Evolutionary conservation across 2,888 invertebrate species (phyloP).

Genomic region (Eledone cirrhosa): DNA sequence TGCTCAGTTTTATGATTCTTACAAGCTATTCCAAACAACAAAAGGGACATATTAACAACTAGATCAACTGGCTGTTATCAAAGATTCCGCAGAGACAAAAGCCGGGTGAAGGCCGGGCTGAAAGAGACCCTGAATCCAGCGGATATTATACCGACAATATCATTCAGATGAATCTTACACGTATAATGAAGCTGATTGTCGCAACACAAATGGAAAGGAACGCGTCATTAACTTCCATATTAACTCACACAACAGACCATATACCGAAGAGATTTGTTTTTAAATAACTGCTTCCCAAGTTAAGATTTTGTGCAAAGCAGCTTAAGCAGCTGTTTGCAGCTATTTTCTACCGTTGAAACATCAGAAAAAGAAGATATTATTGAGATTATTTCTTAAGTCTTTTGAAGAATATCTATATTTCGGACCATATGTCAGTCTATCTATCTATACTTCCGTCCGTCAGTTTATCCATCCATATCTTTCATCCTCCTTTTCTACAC

Average conservation of each 20-base stretch:
- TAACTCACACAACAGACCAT: constrained; percentile 27
- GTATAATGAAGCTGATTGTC: constrained; percentile 22
- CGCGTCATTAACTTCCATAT: constrained; percentile 24
- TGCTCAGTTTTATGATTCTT: constrained; percentile 18
- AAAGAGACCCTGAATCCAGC: constrained; percentile 26
- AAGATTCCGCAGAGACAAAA: constrained; percentile 27
- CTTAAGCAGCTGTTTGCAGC: constrained; percentile 19
- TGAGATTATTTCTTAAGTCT: too few relatives aligned
- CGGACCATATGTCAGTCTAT: background rate
- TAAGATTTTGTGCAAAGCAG: constrained; percentile 1
- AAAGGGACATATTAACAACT: constrained; percentile 25
- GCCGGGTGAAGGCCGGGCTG: constrained; percentile 10
- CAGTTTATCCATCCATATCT: background rate
- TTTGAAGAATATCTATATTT: too few relatives aligned
- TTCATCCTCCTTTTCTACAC: background rate
- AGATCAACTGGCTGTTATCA: constrained; percentile 19
- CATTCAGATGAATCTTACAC: constrained; percentile 25
- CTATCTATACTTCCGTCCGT: background rate
- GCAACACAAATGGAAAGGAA: constrained; percentile 14
- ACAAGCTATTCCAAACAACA: constrained; percentile 15
- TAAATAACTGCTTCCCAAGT: constrained; percentile 24
- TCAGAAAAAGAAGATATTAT: too few relatives aligned
- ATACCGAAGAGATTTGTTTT: constrained; percentile 22
- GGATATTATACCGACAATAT: constrained; percentile 25
- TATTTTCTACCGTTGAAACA: too few relatives aligned